Base-by-base conservation (phyloP, 2,888 invertebrate species). In the Agonopterix arenella region DNA sequence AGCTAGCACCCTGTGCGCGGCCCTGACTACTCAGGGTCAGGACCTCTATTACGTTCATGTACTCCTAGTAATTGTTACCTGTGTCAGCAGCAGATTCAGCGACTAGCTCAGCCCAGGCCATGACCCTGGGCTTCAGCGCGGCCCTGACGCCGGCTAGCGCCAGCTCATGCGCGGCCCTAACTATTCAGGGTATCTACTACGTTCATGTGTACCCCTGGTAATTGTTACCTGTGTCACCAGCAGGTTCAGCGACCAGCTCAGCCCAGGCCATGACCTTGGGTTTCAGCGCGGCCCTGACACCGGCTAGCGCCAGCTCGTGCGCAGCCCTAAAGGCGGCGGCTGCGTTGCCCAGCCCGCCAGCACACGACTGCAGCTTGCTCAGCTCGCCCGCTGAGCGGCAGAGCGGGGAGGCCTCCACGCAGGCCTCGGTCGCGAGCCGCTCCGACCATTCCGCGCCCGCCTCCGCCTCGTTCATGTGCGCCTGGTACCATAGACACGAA, bases 361-460 rank as follows among this genome's bases (percentile, higher is more conserved):
- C 86, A 62, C 86, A 85, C 43, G 80, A 76, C 44, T 59, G 60
- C 57, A 85, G 70, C 68, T 74, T 72, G 55, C 49, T 65, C 10
- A 84, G 72, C 71, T 89, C 51, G 71, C 71, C 11, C 13, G 8
- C 10, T 44, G 4, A 75, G 1, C 93, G 91, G 61, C 93, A 91
- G 36, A 93, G 90, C 45, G 90, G 89, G 46, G 90, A 90, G 13
- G 94, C 94, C 71, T 93, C 95, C 50, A 90, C 91, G 62, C 93
- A 91, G 60, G 98, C 92, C 55, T 93, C 94, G 54, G 90, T 91
- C 67, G 96, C 95, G 38, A 99, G 86, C 0, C 96, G 95, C 73
- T 95, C 95, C 45, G 98, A 93, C 81, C 97, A 97, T 72, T 98
- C 97, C 55, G 94, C 94, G 61, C 98, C 96, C 45, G 94, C 92